Conservation (phyloP, 2,797 vertebrate genomes). For the Siniperca scherzeri region DNA sequence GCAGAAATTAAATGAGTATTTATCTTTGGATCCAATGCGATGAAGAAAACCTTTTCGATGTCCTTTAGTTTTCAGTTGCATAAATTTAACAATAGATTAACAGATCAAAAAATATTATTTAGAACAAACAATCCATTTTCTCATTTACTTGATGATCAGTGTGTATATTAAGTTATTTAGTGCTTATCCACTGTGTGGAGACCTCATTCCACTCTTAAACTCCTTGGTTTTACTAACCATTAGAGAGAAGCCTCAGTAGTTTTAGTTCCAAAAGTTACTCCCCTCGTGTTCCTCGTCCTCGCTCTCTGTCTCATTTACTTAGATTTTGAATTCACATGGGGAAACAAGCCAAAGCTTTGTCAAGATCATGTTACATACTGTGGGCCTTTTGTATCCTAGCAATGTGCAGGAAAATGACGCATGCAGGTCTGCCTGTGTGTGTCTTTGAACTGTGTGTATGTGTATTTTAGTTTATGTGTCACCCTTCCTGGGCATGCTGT, state of each 20-base stretch:
- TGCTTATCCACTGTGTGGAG: neutral
- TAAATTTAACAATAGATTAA: neutral
- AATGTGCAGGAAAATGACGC: constrained; percentile 18
- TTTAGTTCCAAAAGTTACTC: constrained; percentile 40
- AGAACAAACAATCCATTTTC: neutral
- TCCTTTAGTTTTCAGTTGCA: neutral
- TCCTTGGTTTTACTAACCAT: constrained; percentile 27
- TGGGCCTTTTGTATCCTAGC: constrained; percentile 30
- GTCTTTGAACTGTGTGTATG: constrained; percentile 31
- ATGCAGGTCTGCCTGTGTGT: constrained; percentile 32
- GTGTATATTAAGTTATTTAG: neutral
- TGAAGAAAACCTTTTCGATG: too few relatives aligned
- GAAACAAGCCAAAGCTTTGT: constrained; percentile 36
- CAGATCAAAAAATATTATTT: neutral
- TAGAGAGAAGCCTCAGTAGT: constrained; percentile 20
- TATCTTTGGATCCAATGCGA: too few relatives aligned
- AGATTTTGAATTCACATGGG: constrained; percentile 34
- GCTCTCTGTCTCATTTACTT: constrained; percentile 31
- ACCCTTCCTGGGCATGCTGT: constrained; percentile 40
- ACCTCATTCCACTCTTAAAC: constrained; percentile 11
- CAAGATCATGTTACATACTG: constrained; percentile 46
- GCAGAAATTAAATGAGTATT: too few relatives aligned
- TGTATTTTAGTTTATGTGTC: constrained; percentile 22
- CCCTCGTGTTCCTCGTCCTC: constrained; percentile 1
- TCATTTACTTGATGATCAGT: neutral